These are phyloP conservation scores for Equus przewalskii DNA, from an alignment of 2,113 vertebrate species.

Conservation along the genomic window DNA sequence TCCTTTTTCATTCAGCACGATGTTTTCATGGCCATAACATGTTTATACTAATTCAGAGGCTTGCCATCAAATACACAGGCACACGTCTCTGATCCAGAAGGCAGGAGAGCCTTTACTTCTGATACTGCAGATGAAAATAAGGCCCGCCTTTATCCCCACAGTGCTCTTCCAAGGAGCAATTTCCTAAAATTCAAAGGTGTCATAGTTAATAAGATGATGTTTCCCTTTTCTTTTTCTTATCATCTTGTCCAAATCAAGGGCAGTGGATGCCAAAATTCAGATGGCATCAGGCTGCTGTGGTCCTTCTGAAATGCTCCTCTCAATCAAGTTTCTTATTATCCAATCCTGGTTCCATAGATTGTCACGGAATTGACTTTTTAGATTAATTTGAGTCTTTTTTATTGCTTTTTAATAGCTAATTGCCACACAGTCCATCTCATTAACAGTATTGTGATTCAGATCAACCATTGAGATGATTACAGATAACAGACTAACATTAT, in stretches of 20 bases:
- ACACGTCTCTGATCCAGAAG: neutral
- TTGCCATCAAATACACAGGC: neutral
- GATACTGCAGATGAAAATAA: neutral
- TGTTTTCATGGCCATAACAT: conserved; percentile 37
- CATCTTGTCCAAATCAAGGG: conserved; percentile 59
- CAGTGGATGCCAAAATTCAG: neutral
- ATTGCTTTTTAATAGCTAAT: conserved; percentile 62
- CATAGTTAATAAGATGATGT: conserved; percentile 57
- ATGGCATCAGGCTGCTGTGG: neutral
- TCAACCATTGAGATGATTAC: neutral
- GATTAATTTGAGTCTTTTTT: conserved; percentile 37
- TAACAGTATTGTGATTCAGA: neutral
- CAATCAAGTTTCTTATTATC: neutral
- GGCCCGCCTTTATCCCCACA: neutral
- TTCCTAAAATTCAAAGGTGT: conserved; percentile 65
- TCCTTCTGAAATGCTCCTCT: neutral
- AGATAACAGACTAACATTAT: neutral
- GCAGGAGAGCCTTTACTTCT: neutral
- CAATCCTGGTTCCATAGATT: neutral
- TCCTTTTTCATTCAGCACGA: neutral
- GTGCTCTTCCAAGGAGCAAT: conserved; percentile 56
- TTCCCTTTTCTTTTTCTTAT: neutral
- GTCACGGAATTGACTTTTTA: conserved; percentile 35
- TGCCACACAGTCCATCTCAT: neutral
- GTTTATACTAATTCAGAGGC: conserved; percentile 28